Percentiles rank a stretch among this genome's conserved stretches.
Conservation (phyloP, 2,888 invertebrate species). For the Phortica okadai region DNA sequence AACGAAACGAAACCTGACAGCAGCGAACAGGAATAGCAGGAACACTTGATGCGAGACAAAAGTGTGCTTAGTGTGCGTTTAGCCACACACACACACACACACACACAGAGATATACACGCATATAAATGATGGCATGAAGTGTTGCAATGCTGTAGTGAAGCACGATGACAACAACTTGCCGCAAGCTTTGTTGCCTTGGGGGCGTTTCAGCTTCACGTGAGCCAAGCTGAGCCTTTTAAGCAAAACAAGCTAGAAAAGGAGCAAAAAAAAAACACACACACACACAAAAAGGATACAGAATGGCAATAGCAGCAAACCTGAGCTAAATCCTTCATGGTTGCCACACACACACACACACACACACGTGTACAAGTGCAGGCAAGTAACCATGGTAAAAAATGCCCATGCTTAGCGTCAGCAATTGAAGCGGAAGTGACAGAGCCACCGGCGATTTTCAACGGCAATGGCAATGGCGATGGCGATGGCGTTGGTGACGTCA, state of each 20-base stretch:
- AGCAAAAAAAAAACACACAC: background rate
- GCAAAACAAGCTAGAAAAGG: too few relatives aligned
- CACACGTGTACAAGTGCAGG: constrained; percentile 21
- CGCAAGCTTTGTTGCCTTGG: constrained; percentile 1
- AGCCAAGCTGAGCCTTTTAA: background rate
- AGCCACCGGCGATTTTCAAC: background rate
- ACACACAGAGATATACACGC: background rate
- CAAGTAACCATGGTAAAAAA: constrained; percentile 61
- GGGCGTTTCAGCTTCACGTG: background rate
- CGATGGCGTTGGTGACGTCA: constrained; percentile 1
- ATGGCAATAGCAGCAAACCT: background rate
- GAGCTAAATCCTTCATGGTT: constrained; percentile 4
- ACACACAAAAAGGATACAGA: background rate
- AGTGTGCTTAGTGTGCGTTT: constrained; percentile 10
- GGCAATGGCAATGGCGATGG: constrained; percentile 20
- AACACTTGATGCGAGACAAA: constrained; percentile 25
- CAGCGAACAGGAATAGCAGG: background rate
- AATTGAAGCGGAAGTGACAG: constrained; percentile 12
- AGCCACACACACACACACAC: background rate
- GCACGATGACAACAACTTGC: constrained; percentile 1
- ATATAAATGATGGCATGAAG: background rate
- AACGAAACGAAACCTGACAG: background rate
- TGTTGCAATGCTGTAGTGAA: background rate
- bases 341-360: background rate
- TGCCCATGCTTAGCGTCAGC: constrained; percentile 45